Conservation (phyloP, 1,140 invertebrate genomes). For the Nixonia krombeini region DNA sequence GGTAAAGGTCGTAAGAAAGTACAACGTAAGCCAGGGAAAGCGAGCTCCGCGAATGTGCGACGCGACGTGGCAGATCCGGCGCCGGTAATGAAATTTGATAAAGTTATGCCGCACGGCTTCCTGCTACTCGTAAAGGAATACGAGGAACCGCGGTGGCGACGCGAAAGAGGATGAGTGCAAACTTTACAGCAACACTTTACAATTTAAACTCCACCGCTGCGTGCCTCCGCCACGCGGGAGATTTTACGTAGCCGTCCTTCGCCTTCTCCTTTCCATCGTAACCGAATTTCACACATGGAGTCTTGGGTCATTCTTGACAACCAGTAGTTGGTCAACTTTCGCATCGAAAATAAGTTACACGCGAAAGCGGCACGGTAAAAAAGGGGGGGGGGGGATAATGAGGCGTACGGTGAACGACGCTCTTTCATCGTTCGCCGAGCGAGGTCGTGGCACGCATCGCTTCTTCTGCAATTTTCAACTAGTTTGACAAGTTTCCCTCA, state of each 20-base stretch:
- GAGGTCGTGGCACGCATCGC: too few species aligned
- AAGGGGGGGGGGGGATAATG: neutral
- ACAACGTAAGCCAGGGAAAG: constrained; percentile 43
- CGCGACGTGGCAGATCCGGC: constrained; percentile 37
- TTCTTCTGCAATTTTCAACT: neutral
- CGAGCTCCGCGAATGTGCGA: constrained; percentile 45
- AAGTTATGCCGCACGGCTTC: constrained; percentile 51
- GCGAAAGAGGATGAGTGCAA: constrained; percentile 33
- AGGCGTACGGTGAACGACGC: neutral
- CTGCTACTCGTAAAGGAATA: constrained; percentile 38
- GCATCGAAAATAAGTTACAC: too few species aligned
- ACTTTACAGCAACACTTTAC: constrained; percentile 51
- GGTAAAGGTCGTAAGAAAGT: constrained; percentile 36
- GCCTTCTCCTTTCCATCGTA: too few species aligned
- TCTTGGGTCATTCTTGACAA: constrained; percentile 17
- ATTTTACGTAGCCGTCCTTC: too few species aligned
- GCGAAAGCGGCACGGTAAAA: too few species aligned
- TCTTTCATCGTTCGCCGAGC: neutral
- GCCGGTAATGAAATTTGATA: constrained; percentile 55
- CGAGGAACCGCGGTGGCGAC: constrained; percentile 28
- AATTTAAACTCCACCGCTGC: constrained; percentile 36
- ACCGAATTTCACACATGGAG: too few species aligned
- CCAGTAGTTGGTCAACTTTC: too few species aligned
- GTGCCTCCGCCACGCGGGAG: too few species aligned
- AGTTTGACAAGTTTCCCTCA: neutral